A percentile compares a stretch with the other conserved stretches of the same genome.
Conservation (phyloP, 2,888 invertebrate species). For the Leptogaster cylindrica region DNA sequence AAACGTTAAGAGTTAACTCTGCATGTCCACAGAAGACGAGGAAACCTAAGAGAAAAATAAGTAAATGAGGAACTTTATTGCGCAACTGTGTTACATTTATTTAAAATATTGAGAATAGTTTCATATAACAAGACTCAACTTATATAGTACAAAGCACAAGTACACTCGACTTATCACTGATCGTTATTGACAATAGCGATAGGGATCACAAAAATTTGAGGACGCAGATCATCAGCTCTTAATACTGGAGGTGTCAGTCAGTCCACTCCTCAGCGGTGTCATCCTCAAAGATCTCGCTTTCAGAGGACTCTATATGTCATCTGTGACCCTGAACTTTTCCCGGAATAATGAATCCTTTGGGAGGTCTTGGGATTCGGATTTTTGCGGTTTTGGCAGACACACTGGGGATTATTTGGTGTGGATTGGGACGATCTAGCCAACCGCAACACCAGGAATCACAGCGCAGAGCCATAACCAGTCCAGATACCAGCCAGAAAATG, state of each 20-base stretch:
- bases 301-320: conserved; percentile 61
- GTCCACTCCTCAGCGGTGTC: conserved; percentile 53
- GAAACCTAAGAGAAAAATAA: too few relatives aligned
- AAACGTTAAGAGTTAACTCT: too few relatives aligned
- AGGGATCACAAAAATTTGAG: conserved; percentile 24
- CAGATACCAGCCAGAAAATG: conserved; percentile 57
- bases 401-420: conserved; percentile 57
- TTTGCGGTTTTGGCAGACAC: conserved; percentile 56
- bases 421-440: conserved; percentile 56
- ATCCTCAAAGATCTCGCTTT: conserved; percentile 59
- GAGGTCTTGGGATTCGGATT: conserved; percentile 58
- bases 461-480: conserved; percentile 56
- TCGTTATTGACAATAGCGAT: conserved; percentile 6
- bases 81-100: conserved; percentile 24
- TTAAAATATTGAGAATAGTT: conserved; percentile 14
- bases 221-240: background rate
- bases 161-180: conserved; percentile 15
- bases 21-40: too few relatives aligned
- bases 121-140: conserved; percentile 13
- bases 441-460: conserved; percentile 61
- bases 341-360: conserved; percentile 56
- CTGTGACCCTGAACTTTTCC: conserved; percentile 53
- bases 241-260: conserved; percentile 47
- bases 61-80: too few relatives aligned
- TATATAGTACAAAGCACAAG: conserved; percentile 32